These are phyloP conservation scores for Scolopax bukidnonensis DNA, from an alignment of 2,797 vertebrate genomes.

Conservation along the genomic window DNA sequence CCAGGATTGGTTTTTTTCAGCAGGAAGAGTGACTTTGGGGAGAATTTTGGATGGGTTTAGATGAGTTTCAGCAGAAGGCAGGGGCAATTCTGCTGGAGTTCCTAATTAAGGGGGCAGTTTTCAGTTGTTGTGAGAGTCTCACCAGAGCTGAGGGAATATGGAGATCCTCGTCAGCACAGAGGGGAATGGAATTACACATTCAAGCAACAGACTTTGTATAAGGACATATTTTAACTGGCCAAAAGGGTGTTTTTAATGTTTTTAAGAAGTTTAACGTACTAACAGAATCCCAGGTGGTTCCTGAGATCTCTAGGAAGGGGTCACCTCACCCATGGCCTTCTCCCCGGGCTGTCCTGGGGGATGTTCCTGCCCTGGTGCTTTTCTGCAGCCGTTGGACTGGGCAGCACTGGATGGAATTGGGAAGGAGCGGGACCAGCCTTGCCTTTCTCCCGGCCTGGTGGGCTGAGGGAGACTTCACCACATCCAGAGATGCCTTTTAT, in stretches of 20 bases:
- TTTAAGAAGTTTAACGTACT: neutral
- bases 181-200: neutral
- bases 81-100: neutral
- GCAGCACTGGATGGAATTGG: neutral
- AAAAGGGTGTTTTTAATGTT: neutral
- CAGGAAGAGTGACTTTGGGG: neutral
- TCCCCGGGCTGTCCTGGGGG: neutral
- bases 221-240: neutral
- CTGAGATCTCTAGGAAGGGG: neutral
- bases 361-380: slow-evolving; percentile 31
- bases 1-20: neutral
- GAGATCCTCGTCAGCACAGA: neutral
- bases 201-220: neutral
- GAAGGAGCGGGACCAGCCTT: neutral
- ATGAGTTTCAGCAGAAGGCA: neutral
- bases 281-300: neutral
- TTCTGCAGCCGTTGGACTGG: neutral
- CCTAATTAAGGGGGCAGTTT: neutral
- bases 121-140: neutral
- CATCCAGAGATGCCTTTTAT: neutral
- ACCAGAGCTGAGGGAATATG: too few relatives aligned
- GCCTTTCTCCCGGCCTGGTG: neutral
- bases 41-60: too few relatives aligned
- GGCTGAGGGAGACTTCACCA: slow-evolving; percentile 16
- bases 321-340: neutral